These are phyloP conservation scores for Ips nitidus DNA, from an alignment of 1,140 invertebrate species.

Conservation along the genomic window DNA sequence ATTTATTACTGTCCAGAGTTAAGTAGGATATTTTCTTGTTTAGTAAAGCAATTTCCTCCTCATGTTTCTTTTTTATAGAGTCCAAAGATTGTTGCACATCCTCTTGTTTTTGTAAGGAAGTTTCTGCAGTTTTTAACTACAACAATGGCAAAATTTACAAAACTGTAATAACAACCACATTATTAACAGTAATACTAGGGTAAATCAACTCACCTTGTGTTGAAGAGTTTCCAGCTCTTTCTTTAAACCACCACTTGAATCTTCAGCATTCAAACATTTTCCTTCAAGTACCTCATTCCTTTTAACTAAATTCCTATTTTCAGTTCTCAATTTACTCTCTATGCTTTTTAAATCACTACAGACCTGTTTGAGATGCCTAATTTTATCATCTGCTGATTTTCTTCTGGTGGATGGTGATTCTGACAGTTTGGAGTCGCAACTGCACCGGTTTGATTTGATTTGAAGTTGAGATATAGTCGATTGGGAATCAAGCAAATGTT, in stretches of 20 bases:
- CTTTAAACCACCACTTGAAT: neutral
- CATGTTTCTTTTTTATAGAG: slow-evolving; percentile 10
- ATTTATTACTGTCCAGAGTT: slow-evolving; percentile 2
- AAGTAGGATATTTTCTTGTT: neutral
- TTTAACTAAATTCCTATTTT: slow-evolving; percentile 16
- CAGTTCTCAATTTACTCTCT: slow-evolving; percentile 5
- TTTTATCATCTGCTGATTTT: slow-evolving; percentile 1
- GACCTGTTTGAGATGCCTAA: slow-evolving; percentile 21
- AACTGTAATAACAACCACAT: neutral
- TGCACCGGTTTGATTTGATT: neutral
- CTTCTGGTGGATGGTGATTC: neutral
- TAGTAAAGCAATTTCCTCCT: neutral
- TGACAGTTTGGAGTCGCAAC: neutral
- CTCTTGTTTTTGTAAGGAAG: neutral
- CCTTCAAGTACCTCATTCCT: neutral
- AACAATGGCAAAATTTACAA: neutral
- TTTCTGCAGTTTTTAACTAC: neutral
- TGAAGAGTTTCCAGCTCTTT: neutral
- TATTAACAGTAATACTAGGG: too few species aligned
- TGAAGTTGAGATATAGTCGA: slow-evolving; percentile 7
- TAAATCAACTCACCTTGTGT: neutral
- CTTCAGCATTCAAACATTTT: neutral
- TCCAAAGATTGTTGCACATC: neutral
- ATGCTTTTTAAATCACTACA: slow-evolving; percentile 6
- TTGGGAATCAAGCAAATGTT: slow-evolving; percentile 14